A percentile compares a stretch with the other conserved stretches of the same genome.
phyloP scores from a whole-genome alignment of 2,113 vertebrate genomes.

The Podilymbus podiceps region DNA sequence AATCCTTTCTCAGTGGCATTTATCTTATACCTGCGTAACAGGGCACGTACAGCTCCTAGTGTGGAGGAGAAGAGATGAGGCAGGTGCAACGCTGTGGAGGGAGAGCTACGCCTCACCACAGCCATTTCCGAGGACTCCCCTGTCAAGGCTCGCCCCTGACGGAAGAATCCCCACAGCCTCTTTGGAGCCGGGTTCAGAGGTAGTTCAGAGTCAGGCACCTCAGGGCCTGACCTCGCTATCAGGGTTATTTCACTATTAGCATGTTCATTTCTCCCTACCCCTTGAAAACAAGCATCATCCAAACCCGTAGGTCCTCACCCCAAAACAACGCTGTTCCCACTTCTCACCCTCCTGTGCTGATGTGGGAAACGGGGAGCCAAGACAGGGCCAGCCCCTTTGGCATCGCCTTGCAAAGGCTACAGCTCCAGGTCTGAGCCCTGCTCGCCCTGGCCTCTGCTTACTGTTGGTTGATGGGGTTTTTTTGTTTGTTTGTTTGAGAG shows the following conservation, averaged over 20 bases:
- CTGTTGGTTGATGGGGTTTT: neutral
- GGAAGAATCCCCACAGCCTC: neutral
- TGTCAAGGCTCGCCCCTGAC: neutral
- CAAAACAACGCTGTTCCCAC: neutral
- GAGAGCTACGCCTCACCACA: neutral
- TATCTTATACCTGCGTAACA: neutral
- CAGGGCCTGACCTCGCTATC: neutral
- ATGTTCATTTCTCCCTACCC: neutral
- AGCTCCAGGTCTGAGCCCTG: neutral
- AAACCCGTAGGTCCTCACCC: neutral
- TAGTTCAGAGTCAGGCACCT: neutral
- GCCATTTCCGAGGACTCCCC: neutral
- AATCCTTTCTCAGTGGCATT: neutral
- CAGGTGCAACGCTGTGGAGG: neutral
- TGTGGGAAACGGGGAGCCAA: neutral
- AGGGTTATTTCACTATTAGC: neutral
- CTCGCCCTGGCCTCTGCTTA: neutral
- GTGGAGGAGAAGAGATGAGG: neutral
- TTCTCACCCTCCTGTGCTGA: neutral
- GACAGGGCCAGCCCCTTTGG: rapidly evolving
- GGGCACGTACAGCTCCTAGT: neutral
- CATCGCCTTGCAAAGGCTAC: neutral
- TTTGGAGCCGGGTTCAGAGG: neutral
- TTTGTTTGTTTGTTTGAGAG: neutral
- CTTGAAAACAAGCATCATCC: neutral